Evolutionary conservation across 2,797 vertebrate species (phyloP).

Genomic region (Bovichtus variegatus): DNA sequence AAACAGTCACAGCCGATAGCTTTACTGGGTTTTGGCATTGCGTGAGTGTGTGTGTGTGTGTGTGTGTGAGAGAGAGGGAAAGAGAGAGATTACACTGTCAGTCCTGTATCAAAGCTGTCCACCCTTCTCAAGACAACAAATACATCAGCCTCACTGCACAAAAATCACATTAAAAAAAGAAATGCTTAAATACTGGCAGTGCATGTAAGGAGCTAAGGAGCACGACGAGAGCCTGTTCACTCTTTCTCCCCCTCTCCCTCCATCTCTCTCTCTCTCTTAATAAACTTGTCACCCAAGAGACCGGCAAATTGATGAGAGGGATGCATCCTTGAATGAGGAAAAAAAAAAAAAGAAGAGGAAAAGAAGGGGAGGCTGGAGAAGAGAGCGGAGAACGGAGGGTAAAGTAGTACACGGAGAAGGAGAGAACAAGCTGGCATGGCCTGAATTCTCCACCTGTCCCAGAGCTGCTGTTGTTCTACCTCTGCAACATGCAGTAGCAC

Average conservation of each 20-base stretch:
- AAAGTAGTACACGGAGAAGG: conserved; percentile 49
- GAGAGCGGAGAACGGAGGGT: conserved; percentile 33
- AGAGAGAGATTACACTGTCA: conserved; percentile 42
- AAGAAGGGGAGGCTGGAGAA: conserved; percentile 12
- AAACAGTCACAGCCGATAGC: conserved; percentile 8
- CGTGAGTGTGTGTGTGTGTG: conserved; percentile 13
- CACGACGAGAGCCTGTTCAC: conserved; percentile 10
- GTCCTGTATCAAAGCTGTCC: conserved; percentile 47
- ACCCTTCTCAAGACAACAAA: conserved; percentile 46
- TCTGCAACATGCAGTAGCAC: conserved; percentile 78
- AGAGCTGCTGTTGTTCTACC: conserved; percentile 56
- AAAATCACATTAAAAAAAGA: conserved; percentile 45
- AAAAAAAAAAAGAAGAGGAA: background rate
- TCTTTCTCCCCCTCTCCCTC: conserved; percentile 11
- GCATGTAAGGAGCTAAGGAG: conserved; percentile 22
- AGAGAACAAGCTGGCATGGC: conserved; percentile 53
- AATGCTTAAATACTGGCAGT: conserved; percentile 28
- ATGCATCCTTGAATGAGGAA: conserved; percentile 69
- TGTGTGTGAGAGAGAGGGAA: background rate
- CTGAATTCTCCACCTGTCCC: conserved; percentile 71
- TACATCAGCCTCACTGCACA: conserved; percentile 47
- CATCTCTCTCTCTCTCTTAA: conserved; percentile 62
- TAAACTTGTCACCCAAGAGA: conserved; percentile 88
- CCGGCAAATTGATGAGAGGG: conserved; percentile 83
- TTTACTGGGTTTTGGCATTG: background rate